phyloP scores from a whole-genome alignment of 2,113 vertebrate species.

The Cololabis saira region DNA sequence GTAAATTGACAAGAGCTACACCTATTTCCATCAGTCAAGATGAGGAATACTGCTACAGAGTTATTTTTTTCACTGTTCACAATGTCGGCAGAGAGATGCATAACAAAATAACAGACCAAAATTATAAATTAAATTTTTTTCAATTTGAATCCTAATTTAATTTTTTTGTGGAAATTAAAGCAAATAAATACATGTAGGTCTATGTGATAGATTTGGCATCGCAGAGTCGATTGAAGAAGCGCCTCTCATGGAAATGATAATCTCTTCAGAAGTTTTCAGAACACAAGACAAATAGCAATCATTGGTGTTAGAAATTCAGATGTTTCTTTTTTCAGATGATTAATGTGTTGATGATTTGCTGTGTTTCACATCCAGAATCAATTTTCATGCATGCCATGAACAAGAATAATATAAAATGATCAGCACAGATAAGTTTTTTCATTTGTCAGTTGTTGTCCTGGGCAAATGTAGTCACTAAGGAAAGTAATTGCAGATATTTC shows the following conservation, averaged over 20 bases:
- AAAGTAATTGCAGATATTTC: slow-evolving; percentile 5
- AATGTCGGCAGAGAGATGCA: too few relatives aligned
- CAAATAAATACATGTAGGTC: too few relatives aligned
- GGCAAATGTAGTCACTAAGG: background rate
- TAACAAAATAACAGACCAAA: too few relatives aligned
- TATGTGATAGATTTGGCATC: too few relatives aligned
- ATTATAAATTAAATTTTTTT: too few relatives aligned
- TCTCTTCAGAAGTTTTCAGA: background rate
- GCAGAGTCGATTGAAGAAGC: too few relatives aligned
- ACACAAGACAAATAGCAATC: background rate
- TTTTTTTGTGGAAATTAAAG: too few relatives aligned
- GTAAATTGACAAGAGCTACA: too few relatives aligned
- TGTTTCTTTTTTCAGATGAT: slow-evolving; percentile 10
- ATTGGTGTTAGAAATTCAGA: slow-evolving; percentile 18
- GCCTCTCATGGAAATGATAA: background rate
- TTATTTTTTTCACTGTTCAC: background rate
- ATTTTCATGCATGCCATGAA: slow-evolving; percentile 46
- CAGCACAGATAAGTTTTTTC: slow-evolving; percentile 61
- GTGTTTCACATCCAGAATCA: slow-evolving; percentile 45
- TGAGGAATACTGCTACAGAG: background rate
- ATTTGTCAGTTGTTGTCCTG: slow-evolving; percentile 53
- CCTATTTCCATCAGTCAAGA: background rate
- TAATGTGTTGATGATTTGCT: slow-evolving; percentile 39
- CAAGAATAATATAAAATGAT: slow-evolving; percentile 52
- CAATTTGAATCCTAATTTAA: too few relatives aligned